phyloP scores from a whole-genome alignment of 2,888 invertebrate genomes.

The Ormyrus thymus region DNA sequence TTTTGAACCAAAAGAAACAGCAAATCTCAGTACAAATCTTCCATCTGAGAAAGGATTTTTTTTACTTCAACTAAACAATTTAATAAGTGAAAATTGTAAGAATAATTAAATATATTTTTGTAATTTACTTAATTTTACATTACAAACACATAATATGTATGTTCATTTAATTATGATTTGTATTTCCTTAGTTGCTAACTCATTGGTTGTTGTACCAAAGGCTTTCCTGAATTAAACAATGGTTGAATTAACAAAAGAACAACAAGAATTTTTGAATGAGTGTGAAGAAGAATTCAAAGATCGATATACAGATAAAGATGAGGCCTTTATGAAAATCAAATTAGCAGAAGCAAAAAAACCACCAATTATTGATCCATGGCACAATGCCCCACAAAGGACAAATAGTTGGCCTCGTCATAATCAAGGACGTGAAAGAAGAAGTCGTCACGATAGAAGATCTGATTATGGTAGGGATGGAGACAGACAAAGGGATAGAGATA shows the following conservation, averaged over 20 bases:
- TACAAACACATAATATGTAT: constrained; percentile 14
- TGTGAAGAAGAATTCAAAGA: constrained; percentile 80
- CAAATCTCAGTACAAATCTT: constrained; percentile 61
- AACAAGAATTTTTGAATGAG: constrained; percentile 78
- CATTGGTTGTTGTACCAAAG: constrained; percentile 77
- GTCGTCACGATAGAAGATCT: constrained; percentile 42
- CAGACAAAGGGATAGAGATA: constrained; percentile 49
- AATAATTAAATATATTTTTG: not conserved
- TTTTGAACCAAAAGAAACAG: constrained; percentile 75
- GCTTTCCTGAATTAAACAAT: constrained; percentile 69
- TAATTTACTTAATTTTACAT: not conserved
- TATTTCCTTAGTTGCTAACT: constrained; percentile 76
- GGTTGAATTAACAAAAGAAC: constrained; percentile 69
- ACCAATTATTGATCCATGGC: constrained; percentile 80
- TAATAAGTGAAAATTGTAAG: constrained; percentile 72
- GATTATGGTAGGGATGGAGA: constrained; percentile 3
- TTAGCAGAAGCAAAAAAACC: constrained; percentile 76
- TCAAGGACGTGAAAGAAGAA: constrained; percentile 56
- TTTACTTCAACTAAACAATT: constrained; percentile 67
- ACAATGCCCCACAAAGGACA: constrained; percentile 62
- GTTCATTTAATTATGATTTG: constrained; percentile 25
- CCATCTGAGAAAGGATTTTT: constrained; percentile 71
- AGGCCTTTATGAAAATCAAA: constrained; percentile 77
- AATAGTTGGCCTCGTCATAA: constrained; percentile 63
- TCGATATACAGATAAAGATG: constrained; percentile 80